Evolutionary conservation across 2,888 invertebrate species (phyloP).

Genomic region (Homarus gammarus): DNA sequence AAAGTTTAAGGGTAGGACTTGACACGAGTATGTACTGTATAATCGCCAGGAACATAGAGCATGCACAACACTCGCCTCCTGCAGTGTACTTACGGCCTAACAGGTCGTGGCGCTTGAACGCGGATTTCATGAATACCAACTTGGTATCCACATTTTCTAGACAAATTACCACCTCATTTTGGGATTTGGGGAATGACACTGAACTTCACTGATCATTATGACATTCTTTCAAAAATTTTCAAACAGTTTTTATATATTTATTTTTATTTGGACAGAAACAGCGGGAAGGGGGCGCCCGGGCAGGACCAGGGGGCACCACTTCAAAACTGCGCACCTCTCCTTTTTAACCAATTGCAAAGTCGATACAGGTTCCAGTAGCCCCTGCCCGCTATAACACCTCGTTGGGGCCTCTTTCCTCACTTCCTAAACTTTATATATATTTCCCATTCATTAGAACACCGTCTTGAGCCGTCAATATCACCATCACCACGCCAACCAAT

Average conservation of each 20-base stretch:
- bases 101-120: slow-evolving; percentile 60
- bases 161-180: slow-evolving; percentile 43
- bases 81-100: slow-evolving; percentile 60
- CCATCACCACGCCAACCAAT: slow-evolving; percentile 62
- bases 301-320: slow-evolving; percentile 24
- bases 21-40: slow-evolving; percentile 34
- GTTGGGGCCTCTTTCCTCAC: not conserved
- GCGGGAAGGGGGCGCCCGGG: not conserved
- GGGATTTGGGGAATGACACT: slow-evolving; percentile 13
- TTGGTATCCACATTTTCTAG: slow-evolving; percentile 45
- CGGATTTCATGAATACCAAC: slow-evolving; percentile 61
- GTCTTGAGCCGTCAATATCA: slow-evolving; percentile 64
- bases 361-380: slow-evolving; percentile 26
- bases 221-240: not conserved
- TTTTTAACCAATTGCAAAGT: slow-evolving; percentile 46
- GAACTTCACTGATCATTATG: slow-evolving; percentile 22
- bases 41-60: slow-evolving; percentile 36
- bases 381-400: too few relatives aligned
- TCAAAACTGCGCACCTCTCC: slow-evolving; percentile 56
- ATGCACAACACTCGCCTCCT: slow-evolving; percentile 43
- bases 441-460: slow-evolving; percentile 55
- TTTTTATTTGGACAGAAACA: too few relatives aligned
- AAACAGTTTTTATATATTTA: not conserved
- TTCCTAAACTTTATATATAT: slow-evolving; percentile 39
- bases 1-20: not conserved